Evolutionary conservation across 2,797 vertebrate genomes (phyloP).

Genomic region (Philypnodon macrostomus): DNA sequence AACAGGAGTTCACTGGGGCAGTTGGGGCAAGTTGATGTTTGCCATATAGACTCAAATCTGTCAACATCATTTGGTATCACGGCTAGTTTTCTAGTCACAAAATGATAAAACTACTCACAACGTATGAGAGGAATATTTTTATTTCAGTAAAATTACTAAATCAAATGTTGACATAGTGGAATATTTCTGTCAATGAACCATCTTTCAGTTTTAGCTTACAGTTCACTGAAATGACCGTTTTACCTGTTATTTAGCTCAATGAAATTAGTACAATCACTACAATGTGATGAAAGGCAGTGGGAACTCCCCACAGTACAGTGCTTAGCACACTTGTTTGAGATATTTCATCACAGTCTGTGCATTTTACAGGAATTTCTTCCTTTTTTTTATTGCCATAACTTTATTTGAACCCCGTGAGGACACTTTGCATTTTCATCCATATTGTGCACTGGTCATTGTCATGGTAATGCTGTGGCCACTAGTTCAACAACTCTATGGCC

Average conservation of each 20-base stretch:
- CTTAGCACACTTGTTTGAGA: no score
- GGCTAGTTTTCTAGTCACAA: conserved; percentile 21
- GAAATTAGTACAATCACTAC: no score
- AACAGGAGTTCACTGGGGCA: not conserved
- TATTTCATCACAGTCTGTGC: no score
- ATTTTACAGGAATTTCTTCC: no score
- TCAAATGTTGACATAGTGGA: not conserved
- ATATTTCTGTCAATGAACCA: not conserved
- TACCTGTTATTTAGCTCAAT: no score
- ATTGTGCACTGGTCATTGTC: conserved; percentile 58
- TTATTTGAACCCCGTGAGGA: not conserved
- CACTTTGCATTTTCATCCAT: conserved; percentile 14
- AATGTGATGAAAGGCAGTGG: no score
- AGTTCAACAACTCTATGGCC: conserved; percentile 34
- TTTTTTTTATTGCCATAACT: no score
- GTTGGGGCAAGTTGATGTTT: conserved; percentile 9
- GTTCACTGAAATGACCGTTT: no score
- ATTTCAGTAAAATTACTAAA: no score
- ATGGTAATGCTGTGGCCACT: conserved; percentile 60
- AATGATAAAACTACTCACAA: conserved; percentile 6
- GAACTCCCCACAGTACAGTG: no score
- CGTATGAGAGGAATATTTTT: no score
- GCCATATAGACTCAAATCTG: conserved; percentile 2
- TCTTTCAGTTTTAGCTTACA: no score
- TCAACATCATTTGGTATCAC: conserved; percentile 14